Base-by-base conservation (phyloP, 2,888 invertebrate species). In the Pyrrhia umbra region DNA sequence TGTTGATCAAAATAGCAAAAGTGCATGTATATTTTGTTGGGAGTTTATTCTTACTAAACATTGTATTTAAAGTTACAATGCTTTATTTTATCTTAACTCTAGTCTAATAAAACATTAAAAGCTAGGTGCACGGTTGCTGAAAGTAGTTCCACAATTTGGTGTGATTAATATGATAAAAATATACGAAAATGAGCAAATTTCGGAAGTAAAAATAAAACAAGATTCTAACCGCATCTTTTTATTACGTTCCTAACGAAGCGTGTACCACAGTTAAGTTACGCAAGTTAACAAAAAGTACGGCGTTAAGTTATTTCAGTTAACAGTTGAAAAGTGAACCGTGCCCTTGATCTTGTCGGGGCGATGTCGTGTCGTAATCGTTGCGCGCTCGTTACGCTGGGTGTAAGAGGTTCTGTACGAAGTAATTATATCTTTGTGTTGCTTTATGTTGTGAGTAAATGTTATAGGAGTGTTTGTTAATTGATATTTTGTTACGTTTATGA, bases 311-410 rank as follows among this genome's bases (percentile, higher is more conserved):
- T 61, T 71, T 47, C 39, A 13, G 40, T 49, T 37, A 56, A 20
- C 50, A 72, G 55, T 43, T 57, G n/a, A 79, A 72, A 80, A 82
- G 68, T 75, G 75, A 60, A 60, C 43, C 74, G 71, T 56, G 83
- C 50, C 89, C 89, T 88, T 90, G 89, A 89, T 85, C 89, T 90
- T 89, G 90, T 8, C 21, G 15, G 20, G 34, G 49, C 20, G 47
- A 25, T 8, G 6, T 23, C 46, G 47, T 69, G 66, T 64, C 68
- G 68, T 58, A 70, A 72, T 37, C 55, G 71, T 55, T 51, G 37
- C 68, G 66, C 20, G 55, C 47, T 62, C 43, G 67, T 59, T 64
- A 61, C 52, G 45, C 21, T 20, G 27, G 1, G 23, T 34, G 45
- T 71, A 61, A 58, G 63, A 52, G 30, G 52, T 51, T 47, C 40